Percentiles rank a stretch among this genome's conserved stretches.
These are phyloP conservation scores for Monopis laevigella DNA, from an alignment of 2,888 invertebrate species.

Conservation along the genomic window DNA sequence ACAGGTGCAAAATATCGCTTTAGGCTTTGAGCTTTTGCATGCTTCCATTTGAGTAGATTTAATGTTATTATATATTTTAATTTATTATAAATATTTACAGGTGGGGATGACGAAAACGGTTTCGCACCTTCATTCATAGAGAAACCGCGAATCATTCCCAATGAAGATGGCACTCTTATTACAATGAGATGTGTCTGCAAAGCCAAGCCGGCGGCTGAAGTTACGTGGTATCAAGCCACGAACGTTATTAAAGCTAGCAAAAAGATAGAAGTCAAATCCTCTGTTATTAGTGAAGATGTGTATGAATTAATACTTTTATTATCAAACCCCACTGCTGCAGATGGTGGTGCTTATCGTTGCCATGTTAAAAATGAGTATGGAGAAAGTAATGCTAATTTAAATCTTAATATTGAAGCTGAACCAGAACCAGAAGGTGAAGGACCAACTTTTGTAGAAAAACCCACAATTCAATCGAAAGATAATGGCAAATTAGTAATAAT, in stretches of 20 bases:
- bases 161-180: constrained; percentile 95
- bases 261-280: constrained; percentile 83
- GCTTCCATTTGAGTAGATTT: background rate
- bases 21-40: constrained; percentile 57
- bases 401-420: constrained; percentile 96
- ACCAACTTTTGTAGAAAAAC: constrained; percentile 93
- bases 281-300: constrained; percentile 81
- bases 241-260: constrained; percentile 85
- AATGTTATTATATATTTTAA: background rate
- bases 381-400: constrained; percentile 96
- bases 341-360: constrained; percentile 77
- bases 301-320: constrained; percentile 82
- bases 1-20: constrained; percentile 49
- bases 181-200: constrained; percentile 97
- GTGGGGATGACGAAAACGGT: constrained; percentile 91
- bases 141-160: constrained; percentile 98
- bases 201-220: constrained; percentile 93
- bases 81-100: constrained; percentile 49
- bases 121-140: constrained; percentile 97
- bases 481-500: constrained; percentile 60
- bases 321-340: constrained; percentile 60
- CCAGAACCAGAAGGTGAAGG: constrained; percentile 93
- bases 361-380: constrained; percentile 96
- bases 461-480: constrained; percentile 82
- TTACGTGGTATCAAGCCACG: constrained; percentile 95